These are phyloP conservation scores for silkworm (Bombyx mori) DNA, from an alignment of 1,140 invertebrate species.

Conservation along the genomic window DNA sequence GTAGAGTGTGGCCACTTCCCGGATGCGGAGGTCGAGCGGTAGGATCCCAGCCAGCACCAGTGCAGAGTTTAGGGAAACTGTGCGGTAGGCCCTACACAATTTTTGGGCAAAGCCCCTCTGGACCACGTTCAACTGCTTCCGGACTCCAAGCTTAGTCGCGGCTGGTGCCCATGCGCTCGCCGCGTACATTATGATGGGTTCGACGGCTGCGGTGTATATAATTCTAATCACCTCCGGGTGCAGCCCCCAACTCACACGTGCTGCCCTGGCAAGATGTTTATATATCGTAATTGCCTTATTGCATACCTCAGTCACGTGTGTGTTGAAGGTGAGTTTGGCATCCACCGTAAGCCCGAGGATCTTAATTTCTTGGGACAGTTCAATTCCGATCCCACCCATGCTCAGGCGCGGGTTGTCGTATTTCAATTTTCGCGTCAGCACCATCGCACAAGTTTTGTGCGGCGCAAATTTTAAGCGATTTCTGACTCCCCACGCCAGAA, in stretches of 20 bases:
- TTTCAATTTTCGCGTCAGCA: too few species aligned
- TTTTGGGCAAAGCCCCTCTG: constrained; percentile 20
- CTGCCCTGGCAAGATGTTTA: constrained; percentile 1
- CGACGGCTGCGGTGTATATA: not conserved
- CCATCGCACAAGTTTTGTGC: too few species aligned
- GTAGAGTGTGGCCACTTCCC: constrained; percentile 14
- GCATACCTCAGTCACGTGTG: too few species aligned
- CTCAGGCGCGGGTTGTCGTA: too few species aligned
- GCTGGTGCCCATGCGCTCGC: not conserved
- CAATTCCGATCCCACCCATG: too few species aligned
- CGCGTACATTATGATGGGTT: constrained; percentile 2
- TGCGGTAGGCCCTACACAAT: constrained; percentile 15
- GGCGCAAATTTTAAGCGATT: too few species aligned
- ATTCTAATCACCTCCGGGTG: not conserved
- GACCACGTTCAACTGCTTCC: not conserved
- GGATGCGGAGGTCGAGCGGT: constrained; percentile 19
- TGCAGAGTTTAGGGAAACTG: constrained; percentile 14
- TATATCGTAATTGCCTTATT: not conserved
- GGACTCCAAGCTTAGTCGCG: not conserved
- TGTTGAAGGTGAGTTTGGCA: too few species aligned
- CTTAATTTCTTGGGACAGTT: too few species aligned
- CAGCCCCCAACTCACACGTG: not conserved
- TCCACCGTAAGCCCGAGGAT: too few species aligned
- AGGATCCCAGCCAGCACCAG: constrained; percentile 13
- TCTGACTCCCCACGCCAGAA: too few species aligned